A percentile compares a stretch with the other conserved stretches of the same genome.
phyloP scores from a whole-genome alignment of 2,113 vertebrate species.

The Heterotilapia buettikoferi region DNA sequence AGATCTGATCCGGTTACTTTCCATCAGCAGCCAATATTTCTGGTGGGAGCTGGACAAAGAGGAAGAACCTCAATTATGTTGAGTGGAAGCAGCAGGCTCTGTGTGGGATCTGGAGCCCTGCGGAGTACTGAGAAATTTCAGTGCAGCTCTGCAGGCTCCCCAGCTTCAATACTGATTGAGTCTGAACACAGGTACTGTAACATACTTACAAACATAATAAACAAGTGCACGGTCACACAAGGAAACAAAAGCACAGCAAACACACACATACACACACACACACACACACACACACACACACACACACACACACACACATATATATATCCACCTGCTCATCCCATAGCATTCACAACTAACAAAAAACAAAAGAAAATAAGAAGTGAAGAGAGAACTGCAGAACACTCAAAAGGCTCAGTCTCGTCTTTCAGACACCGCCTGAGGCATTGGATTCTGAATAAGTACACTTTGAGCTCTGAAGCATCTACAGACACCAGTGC shows the following conservation, averaged over 20 bases:
- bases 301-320: background rate
- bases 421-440: conserved; percentile 44
- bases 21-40: conserved; percentile 9
- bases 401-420: conserved; percentile 41
- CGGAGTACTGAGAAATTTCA: conserved; percentile 14
- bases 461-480: background rate
- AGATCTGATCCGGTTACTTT: background rate
- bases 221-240: background rate
- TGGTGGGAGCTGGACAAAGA: conserved; percentile 28
- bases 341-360: conserved; percentile 55
- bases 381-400: background rate
- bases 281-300: conserved; percentile 4
- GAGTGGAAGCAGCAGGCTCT: conserved; percentile 20
- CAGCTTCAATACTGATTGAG: conserved; percentile 1
- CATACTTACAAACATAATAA: background rate
- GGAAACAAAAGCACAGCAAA: conserved; percentile 2
- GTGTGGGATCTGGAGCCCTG: conserved; percentile 40
- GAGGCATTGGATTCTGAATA: conserved; percentile 29
- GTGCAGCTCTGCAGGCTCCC: conserved; percentile 13
- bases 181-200: conserved; percentile 43
- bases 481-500: conserved; percentile 19
- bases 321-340: conserved; percentile 45
- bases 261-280: accelerated
- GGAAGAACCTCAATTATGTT: conserved; percentile 26
- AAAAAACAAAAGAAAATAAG: background rate